Evolutionary conservation across 2,888 invertebrate species (phyloP).

Genomic region (Erebia epiphron): DNA sequence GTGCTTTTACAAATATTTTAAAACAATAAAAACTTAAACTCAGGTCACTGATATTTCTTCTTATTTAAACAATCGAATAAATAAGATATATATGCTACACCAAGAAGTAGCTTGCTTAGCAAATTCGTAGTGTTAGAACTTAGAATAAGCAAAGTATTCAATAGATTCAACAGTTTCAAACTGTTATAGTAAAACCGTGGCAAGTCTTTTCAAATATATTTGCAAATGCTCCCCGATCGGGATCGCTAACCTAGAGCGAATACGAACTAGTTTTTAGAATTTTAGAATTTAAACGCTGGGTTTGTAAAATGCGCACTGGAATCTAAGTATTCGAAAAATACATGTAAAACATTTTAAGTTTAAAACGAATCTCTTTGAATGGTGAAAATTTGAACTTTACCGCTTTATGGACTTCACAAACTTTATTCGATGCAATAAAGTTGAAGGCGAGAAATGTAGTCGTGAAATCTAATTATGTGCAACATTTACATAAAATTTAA

Average conservation of each 20-base stretch:
- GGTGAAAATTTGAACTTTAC: constrained; percentile 16
- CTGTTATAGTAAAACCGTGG: constrained; percentile 8
- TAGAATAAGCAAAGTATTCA: constrained; percentile 23
- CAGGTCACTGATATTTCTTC: background rate
- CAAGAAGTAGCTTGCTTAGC: background rate
- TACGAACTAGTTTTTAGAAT: constrained; percentile 18
- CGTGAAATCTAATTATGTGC: constrained; percentile 17
- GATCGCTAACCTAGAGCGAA: constrained; percentile 21
- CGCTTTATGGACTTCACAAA: constrained; percentile 18
- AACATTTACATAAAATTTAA: constrained; percentile 18
- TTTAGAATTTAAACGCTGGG: constrained; percentile 19
- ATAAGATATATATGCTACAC: background rate
- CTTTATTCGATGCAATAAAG: constrained; percentile 16
- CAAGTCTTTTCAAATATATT: constrained; percentile 26
- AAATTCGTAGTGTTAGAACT: constrained; percentile 19
- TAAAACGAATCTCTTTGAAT: constrained; percentile 20
- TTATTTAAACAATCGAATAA: background rate
- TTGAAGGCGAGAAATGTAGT: constrained; percentile 12
- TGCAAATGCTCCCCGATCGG: constrained; percentile 20
- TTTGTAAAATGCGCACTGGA: constrained; percentile 17
- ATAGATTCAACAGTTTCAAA: constrained; percentile 16
- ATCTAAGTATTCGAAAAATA: constrained; percentile 21
- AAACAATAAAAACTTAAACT: no score
- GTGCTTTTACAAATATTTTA: no score
- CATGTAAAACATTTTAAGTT: constrained; percentile 24